Base-by-base conservation (phyloP, 37 sponge, comb jelly and placozoan species). In the Eunapius fragilis region DNA sequence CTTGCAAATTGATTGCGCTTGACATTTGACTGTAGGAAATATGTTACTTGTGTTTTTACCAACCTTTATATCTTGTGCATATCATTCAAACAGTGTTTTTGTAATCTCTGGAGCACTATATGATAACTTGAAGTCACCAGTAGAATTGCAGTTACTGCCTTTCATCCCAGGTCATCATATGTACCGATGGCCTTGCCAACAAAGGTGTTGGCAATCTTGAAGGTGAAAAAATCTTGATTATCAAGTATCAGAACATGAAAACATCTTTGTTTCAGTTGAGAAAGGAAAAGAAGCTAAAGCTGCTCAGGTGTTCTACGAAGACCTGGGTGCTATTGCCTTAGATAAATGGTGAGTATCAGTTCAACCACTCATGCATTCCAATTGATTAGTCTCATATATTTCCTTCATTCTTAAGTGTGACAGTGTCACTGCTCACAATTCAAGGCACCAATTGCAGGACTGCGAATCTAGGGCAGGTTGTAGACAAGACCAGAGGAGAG, bases 121-220 rank as follows among this genome's bases (percentile, higher is more conserved):
- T 13, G 37, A 76, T 76, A 76, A 37, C 34, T 72, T 12, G 30
- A 30, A 72, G n/a, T n/a, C n/a, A n/a, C n/a, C n/a, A n/a, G n/a
- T n/a, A n/a, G n/a, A n/a, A n/a, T n/a, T n/a, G n/a, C n/a, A n/a
- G n/a, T n/a, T n/a, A n/a, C n/a, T n/a, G n/a, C n/a, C n/a, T n/a
- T 2, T 7, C 72, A 35, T 70, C 14, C 22, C n/a, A 93, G 94
- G 95, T 94, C 25, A 85, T 96, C 30, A 87, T 96, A 5, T 96
- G 96, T 41, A 96, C 96, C 37, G 96, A 96, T 88, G 96, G 96
- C 27, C 83, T 96, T 67, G 96, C 96, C 9, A 96, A 96, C 74
- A 87, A 95, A 37, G 96, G 96, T 68, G 77, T 94, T 9, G 95
- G 95, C 25, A 85, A 72, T 49, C 86, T 94, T 28, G 95, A 94